Evolutionary conservation across 2,113 vertebrate genomes (phyloP).

Genomic region (Nematolebias whitei): DNA sequence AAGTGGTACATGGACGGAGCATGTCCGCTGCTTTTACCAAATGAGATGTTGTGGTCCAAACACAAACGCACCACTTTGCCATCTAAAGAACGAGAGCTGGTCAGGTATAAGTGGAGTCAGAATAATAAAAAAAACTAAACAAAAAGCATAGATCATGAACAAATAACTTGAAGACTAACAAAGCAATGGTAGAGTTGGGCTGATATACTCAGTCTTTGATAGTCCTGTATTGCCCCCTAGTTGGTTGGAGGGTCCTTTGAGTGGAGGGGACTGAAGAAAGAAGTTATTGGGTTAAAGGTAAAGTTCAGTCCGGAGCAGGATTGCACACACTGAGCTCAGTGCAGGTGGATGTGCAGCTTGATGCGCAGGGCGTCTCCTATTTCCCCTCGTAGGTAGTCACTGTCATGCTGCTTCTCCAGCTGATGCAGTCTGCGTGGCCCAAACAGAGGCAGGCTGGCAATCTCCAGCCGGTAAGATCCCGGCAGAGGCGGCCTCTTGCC

Average conservation of each 20-base stretch:
- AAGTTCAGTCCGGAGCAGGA: slow-evolving; percentile 62
- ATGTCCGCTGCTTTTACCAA: slow-evolving; percentile 29
- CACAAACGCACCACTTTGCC: slow-evolving; percentile 64
- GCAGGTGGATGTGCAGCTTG: slow-evolving; percentile 89
- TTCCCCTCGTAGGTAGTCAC: slow-evolving; percentile 85
- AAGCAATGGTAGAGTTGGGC: slow-evolving; percentile 73
- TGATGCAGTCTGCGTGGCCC: slow-evolving; percentile 81
- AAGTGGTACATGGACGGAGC: slow-evolving; percentile 44
- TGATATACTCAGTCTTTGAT: slow-evolving; percentile 77
- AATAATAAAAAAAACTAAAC: slow-evolving; percentile 22
- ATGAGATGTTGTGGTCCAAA: slow-evolving; percentile 45
- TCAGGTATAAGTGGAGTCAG: slow-evolving; percentile 31
- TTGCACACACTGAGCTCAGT: slow-evolving; percentile 75
- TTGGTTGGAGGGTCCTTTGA: slow-evolving; percentile 50
- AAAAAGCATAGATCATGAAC: slow-evolving; percentile 54
- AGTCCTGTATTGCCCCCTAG: slow-evolving; percentile 60
- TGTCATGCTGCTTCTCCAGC: slow-evolving; percentile 84
- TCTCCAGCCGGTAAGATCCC: slow-evolving; percentile 86
- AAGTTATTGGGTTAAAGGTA: slow-evolving; percentile 50
- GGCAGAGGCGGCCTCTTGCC: slow-evolving; percentile 77
- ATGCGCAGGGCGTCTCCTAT: slow-evolving; percentile 86
- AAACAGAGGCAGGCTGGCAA: slow-evolving; percentile 85
- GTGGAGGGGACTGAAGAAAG: slow-evolving; percentile 16
- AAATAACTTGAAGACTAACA: slow-evolving; percentile 71
- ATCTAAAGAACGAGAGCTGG: slow-evolving; percentile 51